phyloP scores from a whole-genome alignment of 2,113 vertebrate species.

The Pogonocichla stellata region DNA sequence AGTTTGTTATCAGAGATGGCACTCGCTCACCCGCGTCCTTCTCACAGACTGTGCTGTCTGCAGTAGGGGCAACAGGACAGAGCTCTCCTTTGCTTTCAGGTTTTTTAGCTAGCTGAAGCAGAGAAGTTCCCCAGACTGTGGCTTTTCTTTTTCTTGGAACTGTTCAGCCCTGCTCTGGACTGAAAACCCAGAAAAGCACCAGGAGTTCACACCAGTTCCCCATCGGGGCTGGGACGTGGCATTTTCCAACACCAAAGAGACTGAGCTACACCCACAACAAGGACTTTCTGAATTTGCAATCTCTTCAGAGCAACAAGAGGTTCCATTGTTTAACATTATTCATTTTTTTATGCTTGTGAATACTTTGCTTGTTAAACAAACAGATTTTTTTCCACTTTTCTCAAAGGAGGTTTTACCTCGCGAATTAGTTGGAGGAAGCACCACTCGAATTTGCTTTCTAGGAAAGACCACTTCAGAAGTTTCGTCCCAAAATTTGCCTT shows the following conservation, averaged over 20 bases:
- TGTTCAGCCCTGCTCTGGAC: background rate
- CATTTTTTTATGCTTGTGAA: background rate
- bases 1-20: background rate
- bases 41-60: background rate
- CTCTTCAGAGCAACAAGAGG: background rate
- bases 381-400: background rate
- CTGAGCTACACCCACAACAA: background rate
- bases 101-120: background rate
- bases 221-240: accelerated
- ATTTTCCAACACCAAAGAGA: background rate
- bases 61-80: accelerated
- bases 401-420: background rate
- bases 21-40: accelerated
- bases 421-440: accelerated
- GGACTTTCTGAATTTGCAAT: background rate
- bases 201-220: accelerated
- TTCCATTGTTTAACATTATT: background rate
- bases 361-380: background rate
- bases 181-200: background rate
- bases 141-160: background rate
- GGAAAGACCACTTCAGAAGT: background rate
- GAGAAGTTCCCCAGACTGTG: background rate
- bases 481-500: background rate
- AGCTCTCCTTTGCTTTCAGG: background rate
- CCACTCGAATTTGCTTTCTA: background rate